Conservation (phyloP, 2,113 vertebrate species). For the Apodemus speciosus region DNA sequence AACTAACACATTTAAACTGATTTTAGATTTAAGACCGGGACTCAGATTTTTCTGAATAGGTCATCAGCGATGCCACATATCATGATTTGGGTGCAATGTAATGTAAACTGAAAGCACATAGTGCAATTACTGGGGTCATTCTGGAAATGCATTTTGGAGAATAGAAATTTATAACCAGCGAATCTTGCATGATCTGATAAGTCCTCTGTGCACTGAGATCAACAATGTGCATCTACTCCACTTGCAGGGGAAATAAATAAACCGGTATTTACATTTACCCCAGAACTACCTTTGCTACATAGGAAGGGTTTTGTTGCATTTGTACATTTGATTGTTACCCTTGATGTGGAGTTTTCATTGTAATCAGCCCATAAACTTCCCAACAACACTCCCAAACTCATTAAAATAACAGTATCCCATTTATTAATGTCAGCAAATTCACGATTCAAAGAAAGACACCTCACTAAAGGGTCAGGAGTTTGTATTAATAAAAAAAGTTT, state of each 20-base stretch:
- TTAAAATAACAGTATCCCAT: constrained; percentile 80
- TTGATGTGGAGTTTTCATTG: constrained; percentile 77
- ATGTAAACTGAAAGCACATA: not conserved
- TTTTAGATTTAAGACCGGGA: not conserved
- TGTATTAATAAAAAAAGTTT: constrained; percentile 82
- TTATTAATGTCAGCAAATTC: constrained; percentile 86
- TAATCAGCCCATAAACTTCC: constrained; percentile 77
- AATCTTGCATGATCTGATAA: not conserved
- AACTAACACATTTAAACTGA: not conserved
- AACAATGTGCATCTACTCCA: constrained; percentile 41
- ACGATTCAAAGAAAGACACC: constrained; percentile 84
- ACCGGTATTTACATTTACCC: constrained; percentile 65
- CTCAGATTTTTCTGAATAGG: not conserved
- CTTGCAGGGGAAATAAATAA: not conserved
- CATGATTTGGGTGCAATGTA: not conserved
- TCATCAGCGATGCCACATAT: not conserved
- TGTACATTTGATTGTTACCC: constrained; percentile 72
- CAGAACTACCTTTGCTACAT: constrained; percentile 67
- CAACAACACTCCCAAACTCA: constrained; percentile 75
- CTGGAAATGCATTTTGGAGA: not conserved
- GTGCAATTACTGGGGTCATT: not conserved
- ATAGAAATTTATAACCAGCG: not conserved
- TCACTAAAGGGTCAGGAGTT: constrained; percentile 84
- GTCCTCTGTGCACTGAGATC: not conserved
- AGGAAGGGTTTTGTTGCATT: constrained; percentile 67